Conservation (phyloP, 2,888 invertebrate genomes). For the Limnephilus marmoratus region DNA sequence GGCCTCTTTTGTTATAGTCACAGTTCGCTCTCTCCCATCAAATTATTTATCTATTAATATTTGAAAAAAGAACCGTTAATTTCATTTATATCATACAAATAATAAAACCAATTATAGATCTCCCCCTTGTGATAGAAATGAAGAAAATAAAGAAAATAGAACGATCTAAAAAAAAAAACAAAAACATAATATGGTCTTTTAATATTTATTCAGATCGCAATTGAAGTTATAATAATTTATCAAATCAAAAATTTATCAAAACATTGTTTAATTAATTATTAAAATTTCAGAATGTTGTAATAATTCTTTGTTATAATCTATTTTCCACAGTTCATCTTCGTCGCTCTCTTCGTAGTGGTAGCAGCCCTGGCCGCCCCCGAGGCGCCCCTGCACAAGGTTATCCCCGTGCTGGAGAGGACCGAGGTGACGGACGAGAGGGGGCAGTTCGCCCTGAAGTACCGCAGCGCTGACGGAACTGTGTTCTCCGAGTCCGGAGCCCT, state of each 20-base stretch:
- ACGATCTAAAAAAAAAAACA: too few species aligned
- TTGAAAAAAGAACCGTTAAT: background rate
- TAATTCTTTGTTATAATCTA: background rate
- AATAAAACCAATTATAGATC: too few species aligned
- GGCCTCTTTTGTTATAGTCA: background rate
- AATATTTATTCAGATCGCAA: too few species aligned
- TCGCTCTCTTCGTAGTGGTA: background rate
- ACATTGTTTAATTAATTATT: too few species aligned
- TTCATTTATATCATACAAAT: too few species aligned
- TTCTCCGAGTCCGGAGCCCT: slow-evolving; percentile 62
- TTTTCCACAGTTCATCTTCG: background rate
- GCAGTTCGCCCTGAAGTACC: slow-evolving; percentile 62
- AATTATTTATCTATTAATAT: background rate
- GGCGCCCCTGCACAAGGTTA: slow-evolving; percentile 36
- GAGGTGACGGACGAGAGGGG: slow-evolving; percentile 61
- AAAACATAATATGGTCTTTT: too few species aligned
- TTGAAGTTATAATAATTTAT: too few species aligned
- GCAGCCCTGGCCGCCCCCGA: slow-evolving; percentile 14
- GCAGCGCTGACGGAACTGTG: slow-evolving; percentile 61
- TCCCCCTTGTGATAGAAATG: too few species aligned
- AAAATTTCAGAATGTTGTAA: too few species aligned
- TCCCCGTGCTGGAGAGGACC: slow-evolving; percentile 62
- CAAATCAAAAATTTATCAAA: too few species aligned
- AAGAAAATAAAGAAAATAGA: too few species aligned
- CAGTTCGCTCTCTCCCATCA: background rate